phyloP scores from a whole-genome alignment of 2,797 vertebrate species.

The Chromobotia macracanthus region DNA sequence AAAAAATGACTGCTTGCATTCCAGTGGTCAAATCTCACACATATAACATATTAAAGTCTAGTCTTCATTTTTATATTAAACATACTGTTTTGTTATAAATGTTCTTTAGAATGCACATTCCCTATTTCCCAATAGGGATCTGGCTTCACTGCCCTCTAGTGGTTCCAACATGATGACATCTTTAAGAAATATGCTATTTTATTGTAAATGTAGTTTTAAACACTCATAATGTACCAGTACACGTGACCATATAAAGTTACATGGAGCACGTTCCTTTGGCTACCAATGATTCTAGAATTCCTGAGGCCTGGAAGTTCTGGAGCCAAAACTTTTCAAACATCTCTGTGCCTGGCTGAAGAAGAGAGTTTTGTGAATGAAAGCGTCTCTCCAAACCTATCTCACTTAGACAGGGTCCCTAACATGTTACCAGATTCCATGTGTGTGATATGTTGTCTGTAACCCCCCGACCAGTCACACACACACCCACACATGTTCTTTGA shows the following conservation, averaged over 20 bases:
- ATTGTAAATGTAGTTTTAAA: not conserved
- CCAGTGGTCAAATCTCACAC: conserved; percentile 15
- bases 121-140: not conserved
- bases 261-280: not conserved
- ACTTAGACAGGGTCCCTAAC: conserved; percentile 12
- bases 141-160: conserved; percentile 18
- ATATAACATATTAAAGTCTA: conserved; percentile 23
- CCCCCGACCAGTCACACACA: conserved; percentile 9
- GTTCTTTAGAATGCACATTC: not conserved
- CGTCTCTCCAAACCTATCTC: conserved; percentile 15
- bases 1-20: conserved; percentile 20
- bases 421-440: conserved; percentile 43
- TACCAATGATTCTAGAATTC: conserved; percentile 21
- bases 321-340: conserved; percentile 10
- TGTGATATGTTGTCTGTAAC: conserved; percentile 33
- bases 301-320: conserved; percentile 17
- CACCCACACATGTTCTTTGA: conserved; percentile 49
- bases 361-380: conserved; percentile 41
- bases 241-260: conserved; percentile 9
- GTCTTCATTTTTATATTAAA: not conserved
- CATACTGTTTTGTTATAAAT: not conserved
- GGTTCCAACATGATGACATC: not conserved
- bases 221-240: not conserved
- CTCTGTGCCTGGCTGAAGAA: conserved; percentile 5
- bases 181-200: not conserved